A percentile compares a stretch with the other conserved stretches of the same genome.
Evolutionary conservation across 2,888 invertebrate genomes (phyloP).

Genomic region (Lymantria monacha): DNA sequence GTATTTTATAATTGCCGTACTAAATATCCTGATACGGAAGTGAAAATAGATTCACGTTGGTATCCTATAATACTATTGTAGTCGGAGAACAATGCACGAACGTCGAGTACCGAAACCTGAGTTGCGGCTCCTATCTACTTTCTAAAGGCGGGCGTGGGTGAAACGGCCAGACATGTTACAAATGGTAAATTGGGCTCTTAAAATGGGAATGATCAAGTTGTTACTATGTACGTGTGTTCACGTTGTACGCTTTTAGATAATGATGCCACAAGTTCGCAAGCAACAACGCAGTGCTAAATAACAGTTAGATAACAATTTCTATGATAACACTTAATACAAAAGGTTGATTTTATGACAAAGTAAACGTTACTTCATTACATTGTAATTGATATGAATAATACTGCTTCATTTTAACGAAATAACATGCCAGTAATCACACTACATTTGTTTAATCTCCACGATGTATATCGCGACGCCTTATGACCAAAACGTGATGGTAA

Average conservation of each 20-base stretch:
- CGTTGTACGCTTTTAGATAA: constrained; percentile 22
- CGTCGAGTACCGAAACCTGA: constrained; percentile 40
- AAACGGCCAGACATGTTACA: constrained; percentile 39
- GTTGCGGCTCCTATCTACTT: constrained; percentile 45
- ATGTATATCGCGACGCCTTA: no score
- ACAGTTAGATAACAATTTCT: constrained; percentile 2
- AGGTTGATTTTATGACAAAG: neutral
- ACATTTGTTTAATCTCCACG: no score
- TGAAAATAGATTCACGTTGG: constrained; percentile 36
- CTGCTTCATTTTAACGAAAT: no score
- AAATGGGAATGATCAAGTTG: constrained; percentile 30
- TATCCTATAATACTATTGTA: constrained; percentile 58
- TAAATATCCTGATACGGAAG: constrained; percentile 41
- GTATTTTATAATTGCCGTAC: constrained; percentile 8
- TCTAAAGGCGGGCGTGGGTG: constrained; percentile 58
- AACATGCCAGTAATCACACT: no score
- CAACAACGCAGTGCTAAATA: constrained; percentile 3
- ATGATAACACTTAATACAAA: neutral
- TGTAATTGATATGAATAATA: neutral
- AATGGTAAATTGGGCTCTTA: constrained; percentile 40
- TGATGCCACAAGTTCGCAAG: constrained; percentile 20
- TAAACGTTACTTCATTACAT: neutral
- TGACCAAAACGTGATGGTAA: no score
- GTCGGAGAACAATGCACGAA: constrained; percentile 46
- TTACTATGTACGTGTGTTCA: constrained; percentile 26